These are phyloP conservation scores for Zeus faber DNA, from an alignment of 2,113 vertebrate genomes.

Conservation along the genomic window DNA sequence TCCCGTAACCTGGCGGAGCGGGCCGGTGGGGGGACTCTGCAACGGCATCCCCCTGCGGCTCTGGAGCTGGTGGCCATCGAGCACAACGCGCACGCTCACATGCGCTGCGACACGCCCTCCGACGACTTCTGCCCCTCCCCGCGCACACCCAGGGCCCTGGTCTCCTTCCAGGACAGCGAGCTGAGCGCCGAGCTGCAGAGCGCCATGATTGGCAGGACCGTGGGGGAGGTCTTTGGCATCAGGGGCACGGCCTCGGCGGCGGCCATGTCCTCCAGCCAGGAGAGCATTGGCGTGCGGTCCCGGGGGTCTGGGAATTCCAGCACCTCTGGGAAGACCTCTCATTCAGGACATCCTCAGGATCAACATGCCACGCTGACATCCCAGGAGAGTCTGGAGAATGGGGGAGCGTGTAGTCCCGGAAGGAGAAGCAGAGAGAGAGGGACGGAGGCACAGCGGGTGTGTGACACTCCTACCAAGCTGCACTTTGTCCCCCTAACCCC, in stretches of 20 bases:
- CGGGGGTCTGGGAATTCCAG: conserved; percentile 84
- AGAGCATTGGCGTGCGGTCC: conserved; percentile 87
- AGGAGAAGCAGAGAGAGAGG: too few relatives aligned
- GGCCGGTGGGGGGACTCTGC: conserved; percentile 72
- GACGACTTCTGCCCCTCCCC: conserved; percentile 70
- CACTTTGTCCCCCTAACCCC: conserved; percentile 42
- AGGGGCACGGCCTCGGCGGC: conserved; percentile 66
- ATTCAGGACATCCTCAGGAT: conserved; percentile 68
- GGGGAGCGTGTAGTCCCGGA: conserved; percentile 81
- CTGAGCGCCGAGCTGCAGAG: conserved; percentile 88
- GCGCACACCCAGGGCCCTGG: conserved; percentile 76
- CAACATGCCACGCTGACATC: conserved; percentile 57
- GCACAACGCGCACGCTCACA: conserved; percentile 69
- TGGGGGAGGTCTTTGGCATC: conserved; percentile 71
- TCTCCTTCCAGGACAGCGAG: conserved; percentile 90
- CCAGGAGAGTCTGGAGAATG: conserved; percentile 72
- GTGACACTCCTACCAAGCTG: conserved; percentile 60
- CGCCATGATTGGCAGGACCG: conserved; percentile 77
- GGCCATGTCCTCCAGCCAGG: conserved; percentile 84
- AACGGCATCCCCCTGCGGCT: conserved; percentile 68
- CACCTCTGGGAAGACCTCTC: conserved; percentile 41
- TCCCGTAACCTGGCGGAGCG: conserved; percentile 68
- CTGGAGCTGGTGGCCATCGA: conserved; percentile 87
- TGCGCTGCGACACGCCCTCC: conserved; percentile 73
- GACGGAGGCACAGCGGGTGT: too few relatives aligned